Base-by-base conservation (phyloP, 2,113 vertebrate genomes). In the Gnathonemus echidnorhynchus region DNA sequence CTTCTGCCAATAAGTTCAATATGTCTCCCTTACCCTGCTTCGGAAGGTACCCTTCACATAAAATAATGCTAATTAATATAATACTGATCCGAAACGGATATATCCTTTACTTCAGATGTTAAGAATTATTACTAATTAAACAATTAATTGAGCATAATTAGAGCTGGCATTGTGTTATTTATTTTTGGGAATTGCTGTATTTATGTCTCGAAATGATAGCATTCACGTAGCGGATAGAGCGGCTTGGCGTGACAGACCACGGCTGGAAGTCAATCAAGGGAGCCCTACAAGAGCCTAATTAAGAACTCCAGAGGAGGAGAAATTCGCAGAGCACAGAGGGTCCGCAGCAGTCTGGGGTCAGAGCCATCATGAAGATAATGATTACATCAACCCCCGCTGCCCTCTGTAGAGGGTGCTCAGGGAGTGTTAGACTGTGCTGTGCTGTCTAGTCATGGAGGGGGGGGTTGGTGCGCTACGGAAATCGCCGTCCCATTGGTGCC, bases 61-160 rank as follows among this genome's bases (percentile, higher is more conserved):
- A 53, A 87, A 56, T 21, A 53, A 87, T 21, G 50, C 31, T 86
- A 86, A 86, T 86, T 87, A 87, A 42, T 87, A 87, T 87, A 45
- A 52, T 15, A 87, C 39, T 87, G 46, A 87, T 50, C 31, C 17
- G 6, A 53, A 31, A 87, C 13, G 2, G n/a, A 56, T 53, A 31
- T 15, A 87, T 31, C 50, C 15, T 87, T 87, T 15, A 56, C 15
- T 87, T 87, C 86, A 39, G 27, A 48, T 50, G 19, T 50, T 8
- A 56, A 35, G n/a, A 87, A 87, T 35, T 53, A 56, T 56, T 56
- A 56, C 46, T 53, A 53, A 53, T 35, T 19, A 87, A 87, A 9
- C n/a, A 87, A 87, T 21, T 87, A 53, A 49, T 19, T 8, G 86
- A 31, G 50, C 5, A 53, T 87, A 52, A 56, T 87, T 27, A 86